A percentile compares a stretch with the other conserved stretches of the same genome.
Evolutionary conservation across 1,140 invertebrate genomes (phyloP).

Genomic region (Tetramorium simillimum): DNA sequence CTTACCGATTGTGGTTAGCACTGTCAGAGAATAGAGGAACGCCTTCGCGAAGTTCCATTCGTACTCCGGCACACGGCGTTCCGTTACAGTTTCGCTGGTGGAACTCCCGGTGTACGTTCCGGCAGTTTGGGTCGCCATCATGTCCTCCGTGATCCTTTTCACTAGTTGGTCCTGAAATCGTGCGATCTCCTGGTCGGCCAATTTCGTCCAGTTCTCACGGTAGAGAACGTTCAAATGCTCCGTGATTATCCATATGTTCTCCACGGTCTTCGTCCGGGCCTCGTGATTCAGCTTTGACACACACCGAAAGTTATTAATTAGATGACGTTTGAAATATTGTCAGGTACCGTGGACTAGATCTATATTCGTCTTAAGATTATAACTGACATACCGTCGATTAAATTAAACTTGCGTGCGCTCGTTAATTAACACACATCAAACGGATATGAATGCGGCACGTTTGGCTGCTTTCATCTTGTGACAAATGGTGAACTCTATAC

Average conservation of each 20-base stretch:
- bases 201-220: constrained; percentile 96
- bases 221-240: constrained; percentile 97
- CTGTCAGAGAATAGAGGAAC: constrained; percentile 97
- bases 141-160: constrained; percentile 91
- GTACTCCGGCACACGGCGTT: constrained; percentile 84
- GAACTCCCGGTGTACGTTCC: constrained; percentile 76
- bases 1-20: constrained; percentile 98
- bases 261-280: constrained; percentile 91
- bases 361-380: constrained; percentile 4
- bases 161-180: constrained; percentile 95
- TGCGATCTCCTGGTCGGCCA: constrained; percentile 94
- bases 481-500: background rate
- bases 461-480: background rate
- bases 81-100: constrained; percentile 76
- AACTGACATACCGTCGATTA: constrained; percentile 17
- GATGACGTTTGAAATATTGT: constrained; percentile 24
- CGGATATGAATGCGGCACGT: background rate
- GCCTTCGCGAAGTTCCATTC: constrained; percentile 97
- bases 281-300: constrained; percentile 85
- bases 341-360: background rate
- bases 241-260: constrained; percentile 98
- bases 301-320: constrained; percentile 49
- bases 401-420: background rate
- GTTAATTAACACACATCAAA: constrained; percentile 22
- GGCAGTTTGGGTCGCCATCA: constrained; percentile 86